Evolutionary conservation across 2,888 invertebrate species (phyloP).

Genomic region (Blastobasis lacticolella): DNA sequence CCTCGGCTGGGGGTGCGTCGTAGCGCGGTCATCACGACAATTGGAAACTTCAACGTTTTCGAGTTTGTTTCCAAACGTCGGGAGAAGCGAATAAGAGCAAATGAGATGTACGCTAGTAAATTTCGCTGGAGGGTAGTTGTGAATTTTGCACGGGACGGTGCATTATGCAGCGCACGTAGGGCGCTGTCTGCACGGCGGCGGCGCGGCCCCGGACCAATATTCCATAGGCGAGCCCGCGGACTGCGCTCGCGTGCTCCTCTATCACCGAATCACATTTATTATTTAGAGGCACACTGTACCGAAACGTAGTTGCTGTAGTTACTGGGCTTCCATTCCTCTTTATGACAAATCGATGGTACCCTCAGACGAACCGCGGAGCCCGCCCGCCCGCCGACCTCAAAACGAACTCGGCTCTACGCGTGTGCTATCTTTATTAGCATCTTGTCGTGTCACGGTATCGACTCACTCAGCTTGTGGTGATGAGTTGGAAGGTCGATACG

Average conservation of each 20-base stretch:
- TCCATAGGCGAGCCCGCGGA: slow-evolving; percentile 30
- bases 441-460: too few relatives aligned
- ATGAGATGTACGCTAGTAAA: slow-evolving; percentile 66
- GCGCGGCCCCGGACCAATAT: slow-evolving; percentile 34
- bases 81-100: slow-evolving; percentile 54
- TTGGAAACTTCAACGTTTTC: slow-evolving; percentile 1
- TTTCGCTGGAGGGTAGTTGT: slow-evolving; percentile 65
- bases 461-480: too few relatives aligned
- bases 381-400: too few relatives aligned
- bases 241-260: slow-evolving; percentile 40
- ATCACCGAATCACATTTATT: slow-evolving; percentile 61
- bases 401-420: too few relatives aligned
- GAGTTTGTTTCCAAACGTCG: slow-evolving; percentile 40
- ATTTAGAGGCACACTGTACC: slow-evolving; percentile 53
- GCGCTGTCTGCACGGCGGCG: slow-evolving; percentile 54
- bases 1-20: neutral
- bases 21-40: neutral
- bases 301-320: slow-evolving; percentile 44
- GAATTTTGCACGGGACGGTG: slow-evolving; percentile 65
- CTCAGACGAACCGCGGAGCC: slow-evolving; percentile 4
- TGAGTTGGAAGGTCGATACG: slow-evolving; percentile 6
- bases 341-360: slow-evolving; percentile 33
- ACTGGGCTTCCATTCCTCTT: slow-evolving; percentile 28
- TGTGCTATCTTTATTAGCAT: too few relatives aligned
- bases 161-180: slow-evolving; percentile 70